A percentile compares a stretch with the other conserved stretches of the same genome.
These are phyloP conservation scores for Microhierax caerulescens DNA, from an alignment of 2,797 vertebrate species.

Conservation along the genomic window DNA sequence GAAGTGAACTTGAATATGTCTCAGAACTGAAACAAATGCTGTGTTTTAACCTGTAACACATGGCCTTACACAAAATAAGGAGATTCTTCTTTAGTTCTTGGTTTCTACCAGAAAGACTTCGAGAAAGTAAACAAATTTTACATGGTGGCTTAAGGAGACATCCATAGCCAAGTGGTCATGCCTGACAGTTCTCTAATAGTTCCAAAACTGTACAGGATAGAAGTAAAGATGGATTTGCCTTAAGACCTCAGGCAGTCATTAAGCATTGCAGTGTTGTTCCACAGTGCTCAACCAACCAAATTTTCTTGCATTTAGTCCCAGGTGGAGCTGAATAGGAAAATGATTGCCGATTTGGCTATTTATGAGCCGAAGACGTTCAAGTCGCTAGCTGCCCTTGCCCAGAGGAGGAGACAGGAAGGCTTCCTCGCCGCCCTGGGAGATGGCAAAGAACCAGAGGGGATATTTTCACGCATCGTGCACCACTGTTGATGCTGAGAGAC, in stretches of 20 bases:
- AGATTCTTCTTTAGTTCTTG: neutral
- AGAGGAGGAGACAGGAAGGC: slow-evolving; percentile 86
- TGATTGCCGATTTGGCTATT: slow-evolving; percentile 86
- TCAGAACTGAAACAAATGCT: neutral
- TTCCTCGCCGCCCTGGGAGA: slow-evolving; percentile 86
- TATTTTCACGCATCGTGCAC: slow-evolving; percentile 87
- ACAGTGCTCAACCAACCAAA: neutral
- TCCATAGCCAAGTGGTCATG: rapidly evolving
- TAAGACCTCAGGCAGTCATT: neutral
- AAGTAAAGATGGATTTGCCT: neutral
- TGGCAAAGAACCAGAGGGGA: slow-evolving; percentile 85
- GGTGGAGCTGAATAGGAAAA: slow-evolving; percentile 86
- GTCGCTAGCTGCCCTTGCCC: slow-evolving; percentile 84
- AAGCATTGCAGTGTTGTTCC: neutral
- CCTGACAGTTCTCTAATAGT: neutral
- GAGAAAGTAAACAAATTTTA: neutral
- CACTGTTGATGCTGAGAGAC: neutral
- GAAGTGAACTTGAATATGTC: neutral
- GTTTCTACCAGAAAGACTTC: neutral
- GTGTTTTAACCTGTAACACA: neutral
- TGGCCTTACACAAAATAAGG: neutral
- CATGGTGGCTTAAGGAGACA: neutral
- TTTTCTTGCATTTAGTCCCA: slow-evolving; percentile 77
- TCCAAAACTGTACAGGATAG: neutral
- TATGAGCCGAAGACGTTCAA: slow-evolving; percentile 92